Conservation (phyloP, 2,888 invertebrate genomes). For the Enchytraeus crypticus region DNA sequence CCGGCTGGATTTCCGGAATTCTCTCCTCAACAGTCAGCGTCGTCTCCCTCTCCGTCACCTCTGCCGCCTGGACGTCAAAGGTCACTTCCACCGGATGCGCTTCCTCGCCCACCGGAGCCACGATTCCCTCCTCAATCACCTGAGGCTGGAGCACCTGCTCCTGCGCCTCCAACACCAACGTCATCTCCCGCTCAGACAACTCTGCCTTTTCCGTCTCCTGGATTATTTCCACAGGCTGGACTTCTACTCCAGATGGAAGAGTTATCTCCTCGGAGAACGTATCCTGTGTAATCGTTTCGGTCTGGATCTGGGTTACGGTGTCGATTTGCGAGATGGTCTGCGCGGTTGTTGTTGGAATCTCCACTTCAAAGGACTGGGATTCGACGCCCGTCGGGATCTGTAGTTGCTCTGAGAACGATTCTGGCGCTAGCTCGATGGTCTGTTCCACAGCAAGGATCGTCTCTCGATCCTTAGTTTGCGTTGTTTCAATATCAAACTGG, state of each 20-base stretch:
- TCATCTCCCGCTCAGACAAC: not conserved
- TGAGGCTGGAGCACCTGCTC: not conserved
- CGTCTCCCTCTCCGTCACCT: too few species aligned
- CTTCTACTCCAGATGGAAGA: conserved; percentile 6
- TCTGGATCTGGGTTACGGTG: not conserved
- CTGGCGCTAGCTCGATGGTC: not conserved
- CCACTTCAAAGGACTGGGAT: conserved; percentile 2
- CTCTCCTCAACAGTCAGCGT: too few species aligned
- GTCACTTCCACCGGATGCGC: conserved; percentile 2
- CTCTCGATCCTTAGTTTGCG: not conserved
- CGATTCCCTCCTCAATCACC: not conserved
- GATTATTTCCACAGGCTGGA: not conserved
- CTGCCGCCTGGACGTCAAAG: conserved; percentile 9
- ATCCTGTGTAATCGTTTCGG: too few species aligned
- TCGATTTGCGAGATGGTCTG: not conserved
- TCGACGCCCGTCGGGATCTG: conserved; percentile 6
- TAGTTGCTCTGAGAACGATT: not conserved
- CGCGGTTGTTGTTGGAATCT: not conserved
- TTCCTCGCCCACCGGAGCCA: conserved; percentile 3
- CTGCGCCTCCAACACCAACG: not conserved
- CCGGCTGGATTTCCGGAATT: too few species aligned
- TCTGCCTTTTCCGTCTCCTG: not conserved
- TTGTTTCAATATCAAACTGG: not conserved
- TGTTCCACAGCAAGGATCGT: not conserved
- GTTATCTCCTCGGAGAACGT: not conserved